Conservation (phyloP, 37 sponge, comb jelly and placozoan species). For the Haliclona indistincta region DNA sequence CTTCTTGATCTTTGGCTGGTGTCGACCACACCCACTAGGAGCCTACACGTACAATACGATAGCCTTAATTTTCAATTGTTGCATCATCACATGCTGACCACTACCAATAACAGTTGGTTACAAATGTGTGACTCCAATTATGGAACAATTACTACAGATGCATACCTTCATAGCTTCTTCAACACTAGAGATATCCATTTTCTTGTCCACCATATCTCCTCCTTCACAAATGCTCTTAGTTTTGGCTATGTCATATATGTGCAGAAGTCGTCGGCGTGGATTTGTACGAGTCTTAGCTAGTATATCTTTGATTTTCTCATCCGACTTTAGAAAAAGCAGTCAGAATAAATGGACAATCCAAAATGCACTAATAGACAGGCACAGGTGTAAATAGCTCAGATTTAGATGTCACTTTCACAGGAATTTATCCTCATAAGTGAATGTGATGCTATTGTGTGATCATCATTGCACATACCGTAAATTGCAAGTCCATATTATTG, state of each 20-base stretch:
- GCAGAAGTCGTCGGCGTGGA: conserved; percentile 70
- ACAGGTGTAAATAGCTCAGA: not conserved
- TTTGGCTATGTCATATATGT: conserved; percentile 90
- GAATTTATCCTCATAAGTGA: not conserved
- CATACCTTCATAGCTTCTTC: not conserved
- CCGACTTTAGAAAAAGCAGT: conserved; percentile 46
- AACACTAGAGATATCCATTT: conserved; percentile 24
- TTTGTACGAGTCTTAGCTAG: conserved; percentile 51
- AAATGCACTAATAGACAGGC: conserved; percentile 3
- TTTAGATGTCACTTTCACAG: not conserved
- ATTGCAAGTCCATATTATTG: not conserved
- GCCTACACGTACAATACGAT: conserved; percentile 18
- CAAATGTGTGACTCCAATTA: too few relatives aligned
- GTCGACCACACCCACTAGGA: conserved; percentile 90
- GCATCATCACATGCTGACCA: not conserved
- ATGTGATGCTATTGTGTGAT: not conserved
- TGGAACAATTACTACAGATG: not conserved
- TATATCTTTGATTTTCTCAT: conserved; percentile 89
- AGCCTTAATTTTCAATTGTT: not conserved
- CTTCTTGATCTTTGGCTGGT: conserved; percentile 83
- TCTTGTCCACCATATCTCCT: conserved; percentile 61
- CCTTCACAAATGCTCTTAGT: conserved; percentile 83
- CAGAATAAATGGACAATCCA: not conserved
- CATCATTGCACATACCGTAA: not conserved
- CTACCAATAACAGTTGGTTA: not conserved